Percentiles rank a stretch among this genome's conserved stretches.
Evolutionary conservation across 1,140 invertebrate genomes (phyloP).

Genomic region (Leptinotarsa texana): DNA sequence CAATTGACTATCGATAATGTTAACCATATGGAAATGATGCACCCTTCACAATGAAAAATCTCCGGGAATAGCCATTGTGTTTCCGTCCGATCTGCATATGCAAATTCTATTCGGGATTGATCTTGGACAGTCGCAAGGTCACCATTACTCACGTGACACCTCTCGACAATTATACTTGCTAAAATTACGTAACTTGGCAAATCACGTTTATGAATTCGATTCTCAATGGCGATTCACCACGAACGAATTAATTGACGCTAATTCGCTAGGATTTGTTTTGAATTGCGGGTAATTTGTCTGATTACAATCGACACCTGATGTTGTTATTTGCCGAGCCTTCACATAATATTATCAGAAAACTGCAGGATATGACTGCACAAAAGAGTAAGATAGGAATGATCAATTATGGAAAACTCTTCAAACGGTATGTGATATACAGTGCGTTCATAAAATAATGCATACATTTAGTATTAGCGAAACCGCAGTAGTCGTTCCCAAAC

Average conservation of each 20-base stretch:
- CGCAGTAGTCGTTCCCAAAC: too few relatives aligned
- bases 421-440: too few relatives aligned
- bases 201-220: not conserved
- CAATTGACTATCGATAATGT: too few relatives aligned
- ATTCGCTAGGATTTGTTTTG: not conserved
- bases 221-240: not conserved
- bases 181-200: constrained; percentile 3
- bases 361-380: too few relatives aligned
- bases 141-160: not conserved
- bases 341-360: not conserved
- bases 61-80: not conserved
- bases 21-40: constrained; percentile 1
- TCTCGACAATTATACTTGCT: not conserved
- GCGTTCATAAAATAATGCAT: too few relatives aligned
- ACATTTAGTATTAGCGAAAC: too few relatives aligned
- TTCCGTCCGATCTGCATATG: not conserved
- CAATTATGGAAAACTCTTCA: too few relatives aligned
- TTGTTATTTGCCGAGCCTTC: not conserved
- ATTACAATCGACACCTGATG: not conserved
- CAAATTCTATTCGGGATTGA: not conserved
- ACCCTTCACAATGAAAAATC: constrained; percentile 1
- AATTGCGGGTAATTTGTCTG: not conserved
- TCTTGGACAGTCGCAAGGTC: not conserved
- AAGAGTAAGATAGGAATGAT: too few relatives aligned
- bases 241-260: not conserved